These are phyloP conservation scores for Zelostemma sp. DNA, from an alignment of 1,140 invertebrate species.

Conservation along the genomic window DNA sequence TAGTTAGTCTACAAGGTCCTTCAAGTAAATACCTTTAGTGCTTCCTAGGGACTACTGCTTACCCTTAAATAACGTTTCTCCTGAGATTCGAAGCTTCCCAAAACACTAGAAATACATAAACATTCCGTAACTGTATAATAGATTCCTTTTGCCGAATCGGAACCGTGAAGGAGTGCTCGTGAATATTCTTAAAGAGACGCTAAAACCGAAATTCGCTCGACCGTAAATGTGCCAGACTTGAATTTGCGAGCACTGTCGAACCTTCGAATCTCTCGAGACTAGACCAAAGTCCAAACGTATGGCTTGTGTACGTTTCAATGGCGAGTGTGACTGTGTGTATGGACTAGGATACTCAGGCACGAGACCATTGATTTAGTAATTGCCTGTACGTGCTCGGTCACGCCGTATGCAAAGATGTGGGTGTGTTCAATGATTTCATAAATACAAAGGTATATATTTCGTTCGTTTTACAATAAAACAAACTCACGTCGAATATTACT, in stretches of 20 bases:
- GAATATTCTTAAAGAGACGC: background rate
- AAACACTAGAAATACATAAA: too few species aligned
- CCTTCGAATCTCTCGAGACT: conserved; percentile 44
- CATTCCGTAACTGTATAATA: background rate
- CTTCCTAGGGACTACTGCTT: conserved; percentile 40
- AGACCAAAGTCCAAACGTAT: conserved; percentile 36
- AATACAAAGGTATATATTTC: conserved; percentile 35
- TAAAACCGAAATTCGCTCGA: conserved; percentile 20
- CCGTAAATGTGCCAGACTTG: conserved; percentile 26
- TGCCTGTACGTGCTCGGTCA: conserved; percentile 46
- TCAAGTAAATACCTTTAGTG: conserved; percentile 25
- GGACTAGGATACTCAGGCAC: conserved; percentile 58
- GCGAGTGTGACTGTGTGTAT: conserved; percentile 36
- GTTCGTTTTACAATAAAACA: conserved; percentile 13
- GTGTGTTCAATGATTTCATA: conserved; percentile 41
- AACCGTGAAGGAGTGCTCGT: too few species aligned
- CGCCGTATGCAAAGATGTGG: conserved; percentile 45
- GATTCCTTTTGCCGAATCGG: too few species aligned
- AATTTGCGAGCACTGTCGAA: conserved; percentile 33
- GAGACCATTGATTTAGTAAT: conserved; percentile 49
- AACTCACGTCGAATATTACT: conserved; percentile 22
- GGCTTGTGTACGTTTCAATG: conserved; percentile 42
- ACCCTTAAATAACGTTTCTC: conserved; percentile 20
- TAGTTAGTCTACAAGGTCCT: conserved; percentile 28
- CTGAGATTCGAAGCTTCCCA: conserved; percentile 24